Conservation (phyloP, 2,797 vertebrate species). For the Xyrichtys novacula region DNA sequence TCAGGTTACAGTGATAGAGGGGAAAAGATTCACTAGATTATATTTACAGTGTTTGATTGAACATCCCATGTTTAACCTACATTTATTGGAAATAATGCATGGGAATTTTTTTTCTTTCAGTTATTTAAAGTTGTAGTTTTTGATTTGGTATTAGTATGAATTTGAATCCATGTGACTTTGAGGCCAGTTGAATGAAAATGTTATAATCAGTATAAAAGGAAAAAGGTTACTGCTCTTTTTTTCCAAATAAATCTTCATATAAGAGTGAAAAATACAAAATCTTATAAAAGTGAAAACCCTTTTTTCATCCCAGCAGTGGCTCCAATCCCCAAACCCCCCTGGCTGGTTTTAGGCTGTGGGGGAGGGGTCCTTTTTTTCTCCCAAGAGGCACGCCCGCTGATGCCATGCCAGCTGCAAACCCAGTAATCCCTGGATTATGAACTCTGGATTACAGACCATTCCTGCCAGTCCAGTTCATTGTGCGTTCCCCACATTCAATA, state of each 20-base stretch:
- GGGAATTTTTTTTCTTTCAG: not conserved
- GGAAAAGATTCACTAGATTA: constrained; percentile 71
- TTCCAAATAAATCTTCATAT: not conserved
- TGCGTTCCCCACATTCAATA: constrained; percentile 62
- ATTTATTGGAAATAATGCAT: constrained; percentile 23
- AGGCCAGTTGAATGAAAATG: not conserved
- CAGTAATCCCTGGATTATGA: constrained; percentile 86
- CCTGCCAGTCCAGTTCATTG: constrained; percentile 70
- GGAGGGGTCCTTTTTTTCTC: constrained; percentile 51
- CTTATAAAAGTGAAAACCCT: constrained; percentile 32
- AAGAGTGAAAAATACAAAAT: constrained; percentile 10
- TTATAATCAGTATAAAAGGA: not conserved
- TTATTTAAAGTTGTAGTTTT: not conserved
- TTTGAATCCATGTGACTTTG: too few relatives aligned
- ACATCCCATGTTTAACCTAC: constrained; percentile 60
- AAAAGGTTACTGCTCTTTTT: not conserved
- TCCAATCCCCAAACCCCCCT: constrained; percentile 54
- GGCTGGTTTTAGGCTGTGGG: constrained; percentile 58
- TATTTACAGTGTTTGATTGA: constrained; percentile 65
- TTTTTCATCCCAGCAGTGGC: constrained; percentile 25
- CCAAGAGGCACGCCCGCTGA: constrained; percentile 68
- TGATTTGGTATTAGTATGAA: not conserved
- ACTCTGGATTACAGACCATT: constrained; percentile 82
- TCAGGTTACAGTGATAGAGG: constrained; percentile 65
- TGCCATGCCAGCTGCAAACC: constrained; percentile 82